Percentiles rank a stretch among this genome's conserved stretches.
Conservation (phyloP, 2,797 vertebrate genomes). For the Psittacula echo region DNA sequence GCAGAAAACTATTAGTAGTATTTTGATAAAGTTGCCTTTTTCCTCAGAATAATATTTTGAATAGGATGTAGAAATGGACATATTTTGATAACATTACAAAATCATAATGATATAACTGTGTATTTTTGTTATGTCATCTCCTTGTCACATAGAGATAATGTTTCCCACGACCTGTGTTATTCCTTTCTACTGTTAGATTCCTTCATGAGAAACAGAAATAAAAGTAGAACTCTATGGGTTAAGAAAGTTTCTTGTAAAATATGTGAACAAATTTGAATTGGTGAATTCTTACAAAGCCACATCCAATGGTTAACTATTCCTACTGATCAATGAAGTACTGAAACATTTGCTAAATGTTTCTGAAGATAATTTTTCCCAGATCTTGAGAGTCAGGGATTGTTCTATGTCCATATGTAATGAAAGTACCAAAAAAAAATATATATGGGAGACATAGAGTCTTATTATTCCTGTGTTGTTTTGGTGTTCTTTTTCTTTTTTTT, state of each 20-base stretch:
- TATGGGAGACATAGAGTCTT: neutral
- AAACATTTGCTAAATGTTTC: neutral
- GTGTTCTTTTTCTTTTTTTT: too few species aligned
- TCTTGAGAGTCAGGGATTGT: neutral
- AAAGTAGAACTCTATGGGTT: neutral
- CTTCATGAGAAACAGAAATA: neutral
- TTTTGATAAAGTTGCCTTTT: neutral
- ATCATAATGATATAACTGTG: neutral
- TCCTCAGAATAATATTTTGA: conserved; percentile 12
- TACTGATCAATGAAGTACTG: neutral
- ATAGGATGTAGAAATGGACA: neutral
- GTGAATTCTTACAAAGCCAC: neutral
- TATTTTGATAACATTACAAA: conserved; percentile 34
- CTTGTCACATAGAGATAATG: neutral
- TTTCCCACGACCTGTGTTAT: neutral
- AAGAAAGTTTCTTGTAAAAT: neutral
- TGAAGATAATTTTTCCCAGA: neutral
- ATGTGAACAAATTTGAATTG: neutral
- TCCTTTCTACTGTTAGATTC: neutral
- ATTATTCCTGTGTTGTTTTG: neutral
- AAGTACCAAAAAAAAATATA: neutral
- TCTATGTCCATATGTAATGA: neutral
- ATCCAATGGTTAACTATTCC: neutral
- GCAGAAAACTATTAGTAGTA: neutral
- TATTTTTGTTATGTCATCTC: neutral